Evolutionary conservation across 2,113 vertebrate species (phyloP).

Genomic region (Platysternon megacephalum): DNA sequence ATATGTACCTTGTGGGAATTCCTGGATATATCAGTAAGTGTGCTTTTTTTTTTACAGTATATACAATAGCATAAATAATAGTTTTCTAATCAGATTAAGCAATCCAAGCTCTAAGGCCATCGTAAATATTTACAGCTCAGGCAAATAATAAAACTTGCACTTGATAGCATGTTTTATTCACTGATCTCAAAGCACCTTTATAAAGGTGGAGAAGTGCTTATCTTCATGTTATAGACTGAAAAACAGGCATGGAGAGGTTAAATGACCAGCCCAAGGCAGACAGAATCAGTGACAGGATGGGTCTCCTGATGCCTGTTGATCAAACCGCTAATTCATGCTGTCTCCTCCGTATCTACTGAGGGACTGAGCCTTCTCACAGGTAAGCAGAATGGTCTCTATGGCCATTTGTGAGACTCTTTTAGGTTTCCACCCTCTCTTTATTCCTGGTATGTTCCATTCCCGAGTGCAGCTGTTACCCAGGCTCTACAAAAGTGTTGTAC

Average conservation of each 20-base stretch:
- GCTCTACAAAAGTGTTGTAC: background rate
- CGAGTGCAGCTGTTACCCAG: background rate
- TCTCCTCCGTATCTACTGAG: background rate
- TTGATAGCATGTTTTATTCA: background rate
- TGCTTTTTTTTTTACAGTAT: background rate
- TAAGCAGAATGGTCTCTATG: background rate
- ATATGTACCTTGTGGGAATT: background rate
- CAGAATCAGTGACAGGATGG: background rate
- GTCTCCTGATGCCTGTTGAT: background rate
- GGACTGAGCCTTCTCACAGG: background rate
- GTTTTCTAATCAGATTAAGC: background rate
- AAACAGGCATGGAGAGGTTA: background rate
- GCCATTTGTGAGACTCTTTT: background rate
- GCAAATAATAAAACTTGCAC: background rate
- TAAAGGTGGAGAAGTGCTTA: background rate
- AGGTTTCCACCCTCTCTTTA: background rate
- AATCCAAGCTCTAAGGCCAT: background rate
- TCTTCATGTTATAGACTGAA: background rate
- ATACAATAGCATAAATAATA: background rate
- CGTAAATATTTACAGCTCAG: background rate
- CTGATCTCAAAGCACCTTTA: background rate
- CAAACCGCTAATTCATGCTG: background rate
- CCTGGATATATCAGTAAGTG: background rate
- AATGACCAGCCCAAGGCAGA: background rate
- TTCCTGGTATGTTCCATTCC: background rate